Evolutionary conservation across 2,797 vertebrate genomes (phyloP).

Genomic region (Phoeniculus purpureus): DNA sequence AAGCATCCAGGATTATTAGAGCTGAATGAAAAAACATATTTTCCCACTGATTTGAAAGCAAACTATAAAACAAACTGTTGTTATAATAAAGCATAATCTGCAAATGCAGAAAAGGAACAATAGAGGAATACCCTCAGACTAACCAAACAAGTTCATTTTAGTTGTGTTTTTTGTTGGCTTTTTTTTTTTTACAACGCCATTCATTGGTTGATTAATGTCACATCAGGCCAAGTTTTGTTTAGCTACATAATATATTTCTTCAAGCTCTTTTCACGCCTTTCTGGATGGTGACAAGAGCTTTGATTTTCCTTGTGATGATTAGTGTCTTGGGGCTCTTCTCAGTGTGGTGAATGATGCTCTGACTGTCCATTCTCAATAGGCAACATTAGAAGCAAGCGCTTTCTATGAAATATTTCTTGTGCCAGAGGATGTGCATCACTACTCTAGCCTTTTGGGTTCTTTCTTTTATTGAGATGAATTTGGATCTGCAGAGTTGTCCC

Average conservation of each 20-base stretch:
- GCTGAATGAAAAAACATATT: neutral
- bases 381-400: constrained; percentile 6
- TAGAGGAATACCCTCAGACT: neutral
- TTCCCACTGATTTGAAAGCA: constrained; percentile 19
- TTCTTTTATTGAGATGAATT: neutral
- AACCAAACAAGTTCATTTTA: neutral
- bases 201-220: neutral
- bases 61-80: neutral
- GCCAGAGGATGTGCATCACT: constrained; percentile 3
- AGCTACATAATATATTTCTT: neutral
- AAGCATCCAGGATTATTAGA: neutral
- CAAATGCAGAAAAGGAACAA: neutral
- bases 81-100: neutral
- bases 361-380: constrained; percentile 23
- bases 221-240: neutral
- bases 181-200: neutral
- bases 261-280: neutral
- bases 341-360: constrained; percentile 19
- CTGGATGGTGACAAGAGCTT: neutral
- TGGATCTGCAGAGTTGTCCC: neutral
- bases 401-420: constrained; percentile 14
- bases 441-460: neutral
- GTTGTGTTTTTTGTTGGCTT: neutral
- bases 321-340: neutral
- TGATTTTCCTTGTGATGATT: neutral